Evolutionary conservation across 1,140 invertebrate genomes (phyloP), one percentile per base, ranked within the genome.

Genomic region (Aphaenogaster floridana): DNA sequence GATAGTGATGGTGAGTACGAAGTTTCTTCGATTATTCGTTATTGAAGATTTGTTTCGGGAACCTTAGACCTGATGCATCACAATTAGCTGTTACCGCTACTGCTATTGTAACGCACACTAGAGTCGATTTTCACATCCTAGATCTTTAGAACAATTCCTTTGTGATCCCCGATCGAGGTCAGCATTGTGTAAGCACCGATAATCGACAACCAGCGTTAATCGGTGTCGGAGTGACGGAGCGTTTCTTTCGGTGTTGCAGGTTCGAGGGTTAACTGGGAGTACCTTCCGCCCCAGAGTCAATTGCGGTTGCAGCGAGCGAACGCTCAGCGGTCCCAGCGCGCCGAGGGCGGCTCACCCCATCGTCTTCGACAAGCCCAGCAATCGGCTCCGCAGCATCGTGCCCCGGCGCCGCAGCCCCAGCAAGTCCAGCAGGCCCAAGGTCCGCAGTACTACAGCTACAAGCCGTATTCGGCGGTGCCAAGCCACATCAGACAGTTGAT

Each of bases 401-500:
- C 45, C 11, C 77, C 72, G 17, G 42, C 61, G 8, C 63, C 72
- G 21, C 71, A 69, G 8, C 64, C 52, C 2, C 84, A 91, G 13
- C 77, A 80, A 11, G 0, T n/a, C 9, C 66, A 79, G 6, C 86
- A 21, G 17, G 36, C 15, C 0, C 57, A 52, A 2, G 50, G 59
- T 7, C 72, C 89, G 17, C 39, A 94, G 72, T 92, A 93, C 3
- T 94, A 93, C 36, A 91, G 92, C 1, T 94, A 95, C 71, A 92
- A 93, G 63, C 94, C 94, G 0, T 94, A 93, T 7, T 90, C 93
- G 0, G 91, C 91, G 54, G 85, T 94, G 2, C 94, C 94, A 5
- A 6, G 48, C 4, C 90, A 95, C 50, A 93, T 94, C 9, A 95
- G 93, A 54, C 92, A 95, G 54, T 74, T 94, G 15, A 88, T 95